Base-by-base conservation (phyloP, 2,797 vertebrate species). In the Streptopelia turtur region DNA sequence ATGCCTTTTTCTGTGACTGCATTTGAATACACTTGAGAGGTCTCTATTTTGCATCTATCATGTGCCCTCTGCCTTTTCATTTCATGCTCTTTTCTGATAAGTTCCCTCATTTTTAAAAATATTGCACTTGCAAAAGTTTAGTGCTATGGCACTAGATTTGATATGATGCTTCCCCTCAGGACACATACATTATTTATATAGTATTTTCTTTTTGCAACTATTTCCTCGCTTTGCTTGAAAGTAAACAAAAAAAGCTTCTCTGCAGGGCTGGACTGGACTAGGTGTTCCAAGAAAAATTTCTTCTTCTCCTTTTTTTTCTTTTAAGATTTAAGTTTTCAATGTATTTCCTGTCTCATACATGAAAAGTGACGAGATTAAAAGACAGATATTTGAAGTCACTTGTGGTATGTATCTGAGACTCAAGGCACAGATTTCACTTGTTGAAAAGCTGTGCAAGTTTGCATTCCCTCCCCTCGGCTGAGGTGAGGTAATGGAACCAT, bases 201-300 rank as follows among this genome's bases (percentile, higher is more conserved):
- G 31, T 35, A 56, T 75, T 91, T 92, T 74, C 16, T 63, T 93
- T 78, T 84, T 76, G 7, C 76, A 94, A 88, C 30, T 37, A 64
- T 59, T 93, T 86, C 65, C 66, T 83, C 66, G 66, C n/a, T 88
- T 94, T 49, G 4, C 83, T 79, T 82, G 68, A 81, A 91, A 92
- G 82, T 12, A 28, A 70, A 65, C 13, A 0, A 14, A 2, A 52
- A 50, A 52, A 25, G 22, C 27, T 25, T 72, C 55, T 87, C 39
- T 72, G 31, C 43, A 83, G 47, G n/a, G 35, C 35, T 77, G 33
- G 56, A 55, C 55, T 72, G 20, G 57, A 72, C n/a, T 39, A 85
- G 14, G 17, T 41, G 11, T 56, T 91, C 12, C 11, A 71, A 82
- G 72, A 23, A 70, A 47, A 1, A 11, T 0, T 6, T 64, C 10